phyloP scores from a whole-genome alignment of 2,888 invertebrate genomes.

The Eremobia ochroleuca region DNA sequence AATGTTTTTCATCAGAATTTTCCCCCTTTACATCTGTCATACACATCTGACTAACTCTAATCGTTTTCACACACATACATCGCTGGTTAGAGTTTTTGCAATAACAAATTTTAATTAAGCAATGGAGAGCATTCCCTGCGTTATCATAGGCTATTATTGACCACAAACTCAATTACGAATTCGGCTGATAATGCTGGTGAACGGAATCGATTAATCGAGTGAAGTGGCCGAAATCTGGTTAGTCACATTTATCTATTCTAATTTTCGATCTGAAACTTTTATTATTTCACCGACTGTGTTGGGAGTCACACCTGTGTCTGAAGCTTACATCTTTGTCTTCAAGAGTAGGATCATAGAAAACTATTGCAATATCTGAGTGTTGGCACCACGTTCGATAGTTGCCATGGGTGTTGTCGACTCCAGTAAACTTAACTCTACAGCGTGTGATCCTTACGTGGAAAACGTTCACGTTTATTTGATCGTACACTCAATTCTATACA shows the following conservation, averaged over 20 bases:
- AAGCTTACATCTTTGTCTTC: background rate
- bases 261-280: slow-evolving; percentile 7
- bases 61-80: background rate
- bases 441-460: slow-evolving; percentile 3
- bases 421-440: background rate
- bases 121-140: background rate
- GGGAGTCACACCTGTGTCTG: background rate
- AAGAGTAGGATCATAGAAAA: background rate
- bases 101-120: slow-evolving; percentile 19
- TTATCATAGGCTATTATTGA: slow-evolving; percentile 33
- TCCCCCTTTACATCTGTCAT: background rate
- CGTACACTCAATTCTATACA: background rate
- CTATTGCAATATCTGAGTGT: background rate
- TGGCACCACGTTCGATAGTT: background rate
- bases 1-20: background rate
- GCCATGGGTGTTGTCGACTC: background rate
- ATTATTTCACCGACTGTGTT: slow-evolving; percentile 4
- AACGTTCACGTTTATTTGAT: background rate
- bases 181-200: slow-evolving; percentile 21
- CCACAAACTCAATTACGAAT: slow-evolving; percentile 28
- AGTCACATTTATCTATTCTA: slow-evolving; percentile 16
- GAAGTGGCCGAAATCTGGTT: slow-evolving; percentile 28
- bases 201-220: slow-evolving; percentile 27
- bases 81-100: slow-evolving; percentile 4
- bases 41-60: background rate